Conservation (phyloP, 2,113 vertebrate genomes). For the Vulpes vulpes region DNA sequence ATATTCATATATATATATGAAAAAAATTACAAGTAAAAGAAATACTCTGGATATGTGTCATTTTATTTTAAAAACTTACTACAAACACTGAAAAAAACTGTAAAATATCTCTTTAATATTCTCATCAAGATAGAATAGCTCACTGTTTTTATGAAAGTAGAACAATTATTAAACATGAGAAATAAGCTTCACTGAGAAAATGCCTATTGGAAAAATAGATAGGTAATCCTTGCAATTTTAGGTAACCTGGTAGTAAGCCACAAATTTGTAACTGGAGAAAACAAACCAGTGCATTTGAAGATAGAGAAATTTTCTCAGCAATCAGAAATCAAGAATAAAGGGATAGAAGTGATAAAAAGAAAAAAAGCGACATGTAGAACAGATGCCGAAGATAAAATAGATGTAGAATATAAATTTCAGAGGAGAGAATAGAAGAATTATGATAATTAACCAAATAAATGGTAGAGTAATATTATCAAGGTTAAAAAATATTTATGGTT, state of each 20-base stretch:
- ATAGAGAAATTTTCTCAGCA: neutral
- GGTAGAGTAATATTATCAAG: neutral
- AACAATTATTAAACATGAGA: neutral
- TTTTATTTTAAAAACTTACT: neutral
- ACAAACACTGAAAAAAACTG: neutral
- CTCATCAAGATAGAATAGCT: neutral
- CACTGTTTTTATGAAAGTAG: neutral
- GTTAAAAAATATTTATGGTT: neutral
- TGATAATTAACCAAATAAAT: neutral
- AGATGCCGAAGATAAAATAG: neutral
- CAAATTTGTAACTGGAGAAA: neutral
- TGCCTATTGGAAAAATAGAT: neutral
- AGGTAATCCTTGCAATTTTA: neutral
- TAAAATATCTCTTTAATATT: neutral
- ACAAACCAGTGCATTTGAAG: neutral
- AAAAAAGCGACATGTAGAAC: neutral
- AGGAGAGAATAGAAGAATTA: neutral
- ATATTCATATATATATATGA: neutral
- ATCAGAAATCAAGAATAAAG: neutral
- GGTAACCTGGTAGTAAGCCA: neutral
- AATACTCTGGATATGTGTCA: neutral
- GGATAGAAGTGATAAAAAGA: neutral
- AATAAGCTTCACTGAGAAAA: neutral
- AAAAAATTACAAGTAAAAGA: neutral
- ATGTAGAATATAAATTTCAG: neutral